Base-by-base conservation (phyloP, 2,888 invertebrate species). In the Eulithis testata region DNA sequence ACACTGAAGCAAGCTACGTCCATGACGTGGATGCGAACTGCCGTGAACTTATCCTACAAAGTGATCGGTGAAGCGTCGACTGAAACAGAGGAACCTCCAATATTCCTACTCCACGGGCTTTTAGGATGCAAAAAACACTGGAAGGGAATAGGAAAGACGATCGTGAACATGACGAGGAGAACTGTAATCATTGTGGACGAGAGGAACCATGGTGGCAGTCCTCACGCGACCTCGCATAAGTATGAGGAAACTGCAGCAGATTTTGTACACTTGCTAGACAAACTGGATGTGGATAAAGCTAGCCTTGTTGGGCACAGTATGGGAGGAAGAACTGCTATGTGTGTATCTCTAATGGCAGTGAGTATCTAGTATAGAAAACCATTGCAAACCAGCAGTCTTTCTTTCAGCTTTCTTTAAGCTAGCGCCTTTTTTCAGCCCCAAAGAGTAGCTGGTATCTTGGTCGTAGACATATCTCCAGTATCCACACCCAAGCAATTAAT, bases 121-220 rank as follows among this genome's bases (percentile, higher is more conserved):
- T 94, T 99, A 72, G 98, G 98, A 0, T 96, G 95, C 0, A 98
- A 98, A 83, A 95, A 93, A 65, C 98, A 98, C 81, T 99, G 98
- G 98, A 95, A 96, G 74, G 94, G 95, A 45, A 86, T 98, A 12
- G 96, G 96, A 1, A 97, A 96, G 84, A 94, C 94, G 0, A 91
- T 97, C 52, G 87, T 94, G 67, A 94, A 94, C 68, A 95, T 54
- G 92, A 94, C 80, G 96, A 98, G 93, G 77, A 97, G 95, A 71
- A 94, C 94, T 84, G 97, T 98, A 0, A 94, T 97, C 51, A 93
- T 96, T 0, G 94, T 98, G n/a, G 99, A 99, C 91, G 95, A 97
- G 6, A 94, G 99, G 82, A 99, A 99, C 89, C 99, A 99, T 88
- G 99, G 99, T 0, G 96, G 97, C 61, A 98, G 98, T 79, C 97